These are phyloP conservation scores for Lasioglossum malachurum DNA, from an alignment of 2,888 invertebrate species.

Conservation along the genomic window DNA sequence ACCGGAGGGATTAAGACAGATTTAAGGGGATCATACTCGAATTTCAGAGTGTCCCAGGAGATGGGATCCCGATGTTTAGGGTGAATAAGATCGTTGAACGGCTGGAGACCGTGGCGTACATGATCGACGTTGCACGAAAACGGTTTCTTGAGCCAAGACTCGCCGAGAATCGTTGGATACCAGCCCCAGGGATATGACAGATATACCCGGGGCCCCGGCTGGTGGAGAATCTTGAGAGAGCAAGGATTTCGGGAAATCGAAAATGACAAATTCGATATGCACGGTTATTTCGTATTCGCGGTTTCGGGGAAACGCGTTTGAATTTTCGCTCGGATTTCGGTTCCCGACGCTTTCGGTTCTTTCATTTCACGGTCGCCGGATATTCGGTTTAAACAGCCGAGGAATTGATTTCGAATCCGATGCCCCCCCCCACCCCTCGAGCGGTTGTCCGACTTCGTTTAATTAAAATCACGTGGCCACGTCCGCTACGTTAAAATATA, in stretches of 20 bases:
- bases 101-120: conserved; percentile 45
- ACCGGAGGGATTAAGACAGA: conserved; percentile 53
- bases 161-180: conserved; percentile 45
- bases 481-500: background rate
- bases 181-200: conserved; percentile 53
- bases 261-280: conserved; percentile 70
- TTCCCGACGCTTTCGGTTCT: conserved; percentile 21
- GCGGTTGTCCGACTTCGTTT: conserved; percentile 2
- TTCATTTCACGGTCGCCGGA: conserved; percentile 20
- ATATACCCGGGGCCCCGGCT: conserved; percentile 34
- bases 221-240: conserved; percentile 38
- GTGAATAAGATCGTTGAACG: conserved; percentile 47
- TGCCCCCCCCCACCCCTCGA: background rate
- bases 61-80: conserved; percentile 55
- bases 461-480: background rate
- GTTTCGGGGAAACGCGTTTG: conserved; percentile 50
- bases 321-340: conserved; percentile 49
- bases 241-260: conserved; percentile 65
- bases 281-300: conserved; percentile 59
- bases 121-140: conserved; percentile 58
- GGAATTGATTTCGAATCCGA: conserved; percentile 25
- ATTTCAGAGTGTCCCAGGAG: conserved; percentile 42
- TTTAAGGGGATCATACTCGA: conserved; percentile 44
- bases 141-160: conserved; percentile 45
- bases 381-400: conserved; percentile 25